phyloP scores from a whole-genome alignment of 2,888 invertebrate species.

The Agrenia bidenticulata region DNA sequence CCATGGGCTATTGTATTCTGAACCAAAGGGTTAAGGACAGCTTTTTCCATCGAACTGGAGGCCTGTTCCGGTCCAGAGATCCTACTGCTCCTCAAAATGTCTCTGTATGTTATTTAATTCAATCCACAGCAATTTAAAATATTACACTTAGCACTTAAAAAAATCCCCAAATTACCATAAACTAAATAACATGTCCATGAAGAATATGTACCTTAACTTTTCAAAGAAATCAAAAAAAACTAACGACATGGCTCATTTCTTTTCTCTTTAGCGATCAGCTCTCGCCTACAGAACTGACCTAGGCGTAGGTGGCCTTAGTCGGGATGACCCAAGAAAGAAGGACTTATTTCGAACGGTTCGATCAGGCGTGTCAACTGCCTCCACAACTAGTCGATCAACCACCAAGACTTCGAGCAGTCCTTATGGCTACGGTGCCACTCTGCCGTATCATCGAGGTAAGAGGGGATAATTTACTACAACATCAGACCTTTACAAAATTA shows the following conservation, averaged over 20 bases:
- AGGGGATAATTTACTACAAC: background rate
- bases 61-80: slow-evolving; percentile 47
- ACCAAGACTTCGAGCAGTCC: slow-evolving; percentile 93
- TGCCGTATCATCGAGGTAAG: slow-evolving; percentile 36
- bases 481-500: too few relatives aligned
- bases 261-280: slow-evolving; percentile 65
- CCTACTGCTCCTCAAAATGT: slow-evolving; percentile 41
- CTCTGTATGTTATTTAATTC: slow-evolving; percentile 58
- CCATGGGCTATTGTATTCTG: slow-evolving; percentile 82
- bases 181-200: too few relatives aligned
- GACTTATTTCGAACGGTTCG: slow-evolving; percentile 66
- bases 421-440: slow-evolving; percentile 59
- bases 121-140: too few relatives aligned
- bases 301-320: slow-evolving; percentile 58
- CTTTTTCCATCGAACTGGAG: slow-evolving; percentile 66
- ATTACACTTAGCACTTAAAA: too few relatives aligned
- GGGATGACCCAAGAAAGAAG: slow-evolving; percentile 58
- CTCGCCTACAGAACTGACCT: slow-evolving; percentile 71
- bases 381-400: slow-evolving; percentile 90
- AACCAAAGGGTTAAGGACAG: slow-evolving; percentile 82
- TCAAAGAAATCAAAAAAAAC: background rate
- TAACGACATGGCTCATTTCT: background rate
- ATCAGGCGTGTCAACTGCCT: slow-evolving; percentile 87
- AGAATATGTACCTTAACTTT: too few relatives aligned
- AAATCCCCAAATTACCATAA: too few relatives aligned